Percentiles rank a stretch among this genome's conserved stretches.
These are phyloP conservation scores for Ophion slaviceki DNA, from an alignment of 2,888 invertebrate species.

Conservation along the genomic window DNA sequence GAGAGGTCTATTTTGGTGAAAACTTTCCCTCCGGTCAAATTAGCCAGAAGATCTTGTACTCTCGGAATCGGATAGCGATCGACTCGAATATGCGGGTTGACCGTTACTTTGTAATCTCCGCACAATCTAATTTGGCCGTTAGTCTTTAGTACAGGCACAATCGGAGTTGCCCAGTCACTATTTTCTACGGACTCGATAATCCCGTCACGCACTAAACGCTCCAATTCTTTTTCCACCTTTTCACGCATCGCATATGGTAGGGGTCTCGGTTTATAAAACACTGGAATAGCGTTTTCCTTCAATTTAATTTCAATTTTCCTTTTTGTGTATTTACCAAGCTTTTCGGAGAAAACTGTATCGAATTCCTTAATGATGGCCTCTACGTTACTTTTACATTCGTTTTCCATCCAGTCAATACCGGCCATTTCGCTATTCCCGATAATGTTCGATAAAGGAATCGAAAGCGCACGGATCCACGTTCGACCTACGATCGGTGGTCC, in stretches of 20 bases:
- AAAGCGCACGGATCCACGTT: slow-evolving; percentile 17
- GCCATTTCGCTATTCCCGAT: neutral
- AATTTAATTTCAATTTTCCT: slow-evolving; percentile 45
- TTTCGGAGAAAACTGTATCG: slow-evolving; percentile 32
- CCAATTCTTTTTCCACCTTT: slow-evolving; percentile 65
- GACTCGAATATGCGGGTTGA: slow-evolving; percentile 63
- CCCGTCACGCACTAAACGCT: slow-evolving; percentile 43
- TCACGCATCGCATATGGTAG: slow-evolving; percentile 63
- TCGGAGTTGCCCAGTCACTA: no score
- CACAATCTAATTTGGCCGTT: slow-evolving; percentile 63
- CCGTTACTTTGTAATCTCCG: slow-evolving; percentile 70
- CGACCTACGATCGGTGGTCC: slow-evolving; percentile 36
- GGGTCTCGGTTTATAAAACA: slow-evolving; percentile 63
- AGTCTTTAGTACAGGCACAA: neutral
- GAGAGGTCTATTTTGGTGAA: slow-evolving; percentile 72
- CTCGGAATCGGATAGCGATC: slow-evolving; percentile 52
- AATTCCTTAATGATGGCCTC: slow-evolving; percentile 40
- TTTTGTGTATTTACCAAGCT: no score
- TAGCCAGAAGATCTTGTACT: slow-evolving; percentile 42
- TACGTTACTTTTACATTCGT: neutral
- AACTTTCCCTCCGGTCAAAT: slow-evolving; percentile 70
- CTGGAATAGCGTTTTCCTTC: slow-evolving; percentile 62
- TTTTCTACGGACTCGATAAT: no score
- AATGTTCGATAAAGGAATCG: slow-evolving; percentile 5
- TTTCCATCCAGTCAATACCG: slow-evolving; percentile 14